Percentiles rank a stretch among this genome's conserved stretches.
phyloP scores from a whole-genome alignment of 1,140 invertebrate species.

The Steinernema khuongi region DNA sequence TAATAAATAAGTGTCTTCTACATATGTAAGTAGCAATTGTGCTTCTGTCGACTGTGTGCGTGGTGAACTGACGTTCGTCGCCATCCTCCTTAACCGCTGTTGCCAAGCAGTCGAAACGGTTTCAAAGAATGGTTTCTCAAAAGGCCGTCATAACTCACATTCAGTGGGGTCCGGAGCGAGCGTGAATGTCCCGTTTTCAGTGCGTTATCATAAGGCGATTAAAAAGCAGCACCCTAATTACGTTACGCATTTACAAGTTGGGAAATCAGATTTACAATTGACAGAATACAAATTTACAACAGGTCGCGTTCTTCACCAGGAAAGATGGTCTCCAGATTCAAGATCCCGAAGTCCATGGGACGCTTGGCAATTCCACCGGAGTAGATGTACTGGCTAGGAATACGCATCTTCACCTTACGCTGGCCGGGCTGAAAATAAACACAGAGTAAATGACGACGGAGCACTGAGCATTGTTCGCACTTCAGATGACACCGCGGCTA shows the following conservation, averaged over 20 bases:
- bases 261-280: too few species aligned
- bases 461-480: too few species aligned
- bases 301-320: slow-evolving; percentile 49
- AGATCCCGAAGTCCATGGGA: slow-evolving; percentile 48
- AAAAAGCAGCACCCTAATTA: neutral
- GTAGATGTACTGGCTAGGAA: slow-evolving; percentile 36
- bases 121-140: neutral
- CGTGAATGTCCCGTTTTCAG: too few species aligned
- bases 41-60: too few species aligned
- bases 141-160: too few species aligned
- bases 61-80: too few species aligned
- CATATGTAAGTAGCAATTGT: too few species aligned
- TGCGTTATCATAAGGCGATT: too few species aligned
- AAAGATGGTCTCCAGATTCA: slow-evolving; percentile 50
- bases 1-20: too few species aligned
- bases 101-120: neutral
- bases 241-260: neutral
- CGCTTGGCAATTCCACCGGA: slow-evolving; percentile 32
- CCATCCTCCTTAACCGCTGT: neutral
- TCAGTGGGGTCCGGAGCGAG: too few species aligned
- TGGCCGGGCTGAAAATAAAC: slow-evolving; percentile 45
- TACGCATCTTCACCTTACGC: slow-evolving; percentile 33
- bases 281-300: neutral
- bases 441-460: too few species aligned
- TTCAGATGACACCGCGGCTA: too few species aligned